Evolutionary conservation across 2,113 vertebrate species (phyloP).

Genomic region (Phrynosoma platyrhinos): DNA sequence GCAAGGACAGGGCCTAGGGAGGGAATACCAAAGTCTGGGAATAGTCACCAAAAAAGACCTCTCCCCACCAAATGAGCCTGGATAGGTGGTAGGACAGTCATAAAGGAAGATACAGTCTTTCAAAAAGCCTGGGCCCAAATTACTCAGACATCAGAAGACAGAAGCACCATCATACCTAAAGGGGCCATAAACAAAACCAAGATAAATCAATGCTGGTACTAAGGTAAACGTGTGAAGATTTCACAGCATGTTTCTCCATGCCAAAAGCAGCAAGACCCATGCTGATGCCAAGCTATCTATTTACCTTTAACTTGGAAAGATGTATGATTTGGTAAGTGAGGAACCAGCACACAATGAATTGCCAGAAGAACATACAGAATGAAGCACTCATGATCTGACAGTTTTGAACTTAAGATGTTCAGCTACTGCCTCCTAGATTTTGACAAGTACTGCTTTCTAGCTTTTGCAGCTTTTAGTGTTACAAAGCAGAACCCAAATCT

Average conservation of each 20-base stretch:
- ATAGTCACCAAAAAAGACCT: no score
- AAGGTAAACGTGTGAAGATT: background rate
- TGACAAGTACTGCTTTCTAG: background rate
- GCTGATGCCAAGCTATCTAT: background rate
- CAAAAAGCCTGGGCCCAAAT: no score
- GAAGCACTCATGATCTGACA: background rate
- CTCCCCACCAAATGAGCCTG: no score
- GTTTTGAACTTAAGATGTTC: background rate
- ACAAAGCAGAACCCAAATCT: background rate
- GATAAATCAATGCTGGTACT: background rate
- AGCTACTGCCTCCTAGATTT: background rate
- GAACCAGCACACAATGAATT: no score
- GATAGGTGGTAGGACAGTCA: no score
- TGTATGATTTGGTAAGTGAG: no score
- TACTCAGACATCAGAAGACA: conserved; percentile 64
- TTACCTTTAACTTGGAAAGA: background rate
- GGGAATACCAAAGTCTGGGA: no score
- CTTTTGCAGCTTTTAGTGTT: background rate
- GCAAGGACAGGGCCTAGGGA: no score
- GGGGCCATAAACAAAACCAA: conserved; percentile 55
- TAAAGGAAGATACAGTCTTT: no score
- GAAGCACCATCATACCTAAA: conserved; percentile 10
- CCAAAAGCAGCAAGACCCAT: no score
- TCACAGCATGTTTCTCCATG: background rate
- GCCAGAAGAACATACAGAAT: no score